Evolutionary conservation across 2,113 vertebrate genomes (phyloP), one percentile per base, ranked within the genome.

Genomic region (Hypomesus transpacificus): DNA sequence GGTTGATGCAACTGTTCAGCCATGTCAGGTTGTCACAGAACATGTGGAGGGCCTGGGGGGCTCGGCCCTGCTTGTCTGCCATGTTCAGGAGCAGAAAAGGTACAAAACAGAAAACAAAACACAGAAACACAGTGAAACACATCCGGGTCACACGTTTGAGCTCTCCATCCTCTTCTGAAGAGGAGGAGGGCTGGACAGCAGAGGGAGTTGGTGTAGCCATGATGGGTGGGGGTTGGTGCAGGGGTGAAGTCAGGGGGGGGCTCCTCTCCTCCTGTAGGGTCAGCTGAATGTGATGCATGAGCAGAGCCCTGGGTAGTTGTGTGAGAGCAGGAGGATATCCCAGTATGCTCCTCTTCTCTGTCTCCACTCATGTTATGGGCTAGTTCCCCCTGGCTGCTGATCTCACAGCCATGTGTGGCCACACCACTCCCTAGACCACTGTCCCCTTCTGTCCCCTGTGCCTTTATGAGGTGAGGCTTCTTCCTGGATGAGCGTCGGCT

Each of bases 1-100:
- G 94, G 80, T 96, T 96, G 70, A 95, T 93, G 71, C 94, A 95
- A 71, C 92, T 92, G 68, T 95, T 96, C 67, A 95, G 90, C 94
- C 95, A 96, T 28, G 93, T 95, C 69, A 95, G 88, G 80, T 96
- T 96, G 60, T 93, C 93, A 14, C 91, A 91, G 13, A 96, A 82
- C 94, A 95, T 94, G 80, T 96, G 93, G 24, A 92, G 34, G 0
- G 92, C 79, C 17, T 84, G 91, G 0, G 95, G 95, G 14, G 94
- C 92, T 0, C 31, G 78, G 53, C 82, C 91, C 0, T n/a, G 69
- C 66, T 90, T 89, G 70, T 95, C 94, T 0, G 84, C 80, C 51
- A 94, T 93, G 79, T 94, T 95, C 61, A 96, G 81, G 31, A 96
- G 63, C 58, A 95, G 34, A 84, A 95, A 96, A 1, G 94, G 94